phyloP scores from a whole-genome alignment of 2,113 vertebrate species.

The Rhagologus leucostigma region DNA sequence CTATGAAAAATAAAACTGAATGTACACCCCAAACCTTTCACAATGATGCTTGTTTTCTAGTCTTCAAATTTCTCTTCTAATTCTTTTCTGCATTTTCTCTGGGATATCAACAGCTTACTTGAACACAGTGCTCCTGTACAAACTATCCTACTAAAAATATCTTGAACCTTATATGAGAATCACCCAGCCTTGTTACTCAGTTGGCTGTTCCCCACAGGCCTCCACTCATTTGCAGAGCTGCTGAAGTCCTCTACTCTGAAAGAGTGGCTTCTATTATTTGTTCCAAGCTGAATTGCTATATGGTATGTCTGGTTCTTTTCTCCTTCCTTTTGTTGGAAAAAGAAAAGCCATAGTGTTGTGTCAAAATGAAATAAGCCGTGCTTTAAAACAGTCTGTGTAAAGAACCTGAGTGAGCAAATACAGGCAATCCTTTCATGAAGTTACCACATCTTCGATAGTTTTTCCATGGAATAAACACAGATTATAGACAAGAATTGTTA shows the following conservation, averaged over 20 bases:
- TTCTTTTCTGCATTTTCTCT: background rate
- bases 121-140: background rate
- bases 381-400: background rate
- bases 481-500: background rate
- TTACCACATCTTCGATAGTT: background rate
- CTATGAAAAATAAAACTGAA: background rate
- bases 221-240: background rate
- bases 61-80: background rate
- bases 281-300: background rate
- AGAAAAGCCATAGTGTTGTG: background rate
- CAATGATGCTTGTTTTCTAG: background rate
- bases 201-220: background rate
- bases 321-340: background rate
- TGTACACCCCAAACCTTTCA: background rate
- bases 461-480: background rate
- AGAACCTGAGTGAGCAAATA: background rate
- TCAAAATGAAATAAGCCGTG: background rate
- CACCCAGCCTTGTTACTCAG: background rate
- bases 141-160: background rate
- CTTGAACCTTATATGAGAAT: background rate
- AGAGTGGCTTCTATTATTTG: background rate
- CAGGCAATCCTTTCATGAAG: background rate
- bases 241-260: background rate
- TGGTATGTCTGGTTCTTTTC: background rate
- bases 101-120: background rate